Evolutionary conservation across 1,140 invertebrate species (phyloP), one percentile per base, ranked within the genome.

Genomic region (Cataglyphis hispanica): DNA sequence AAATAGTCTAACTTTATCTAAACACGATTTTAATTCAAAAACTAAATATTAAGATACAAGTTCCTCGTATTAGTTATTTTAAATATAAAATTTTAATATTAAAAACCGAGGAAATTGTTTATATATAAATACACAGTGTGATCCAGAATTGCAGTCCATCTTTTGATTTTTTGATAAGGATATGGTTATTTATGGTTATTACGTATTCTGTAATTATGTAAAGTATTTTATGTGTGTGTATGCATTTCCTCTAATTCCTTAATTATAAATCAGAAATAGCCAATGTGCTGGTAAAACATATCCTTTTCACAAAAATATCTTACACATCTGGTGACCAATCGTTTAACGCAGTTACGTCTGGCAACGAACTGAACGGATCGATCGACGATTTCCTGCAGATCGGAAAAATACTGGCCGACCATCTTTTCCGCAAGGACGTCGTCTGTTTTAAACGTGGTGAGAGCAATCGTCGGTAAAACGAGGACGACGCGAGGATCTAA

Each of bases 241-340:
- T 31, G 31, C 8, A 16, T 1, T 16, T 19, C 0, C 61, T 34
- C 25, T 25, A 66, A 50, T 31, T 31, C 7, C 13, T 34, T n/a
- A 10, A n/a, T 64, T 31, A 22, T 72, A 81, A 70, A 72, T 72
- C 19, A 43, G 16, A 74, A 72, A 22, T 46, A 25, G 27, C 37
- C 25, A 22, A 46, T 31, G 16, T 2, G 13, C 10, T 46, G 0
- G 16, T 31, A 43, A 56, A 69, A 40, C 1, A 13, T 78, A 66
- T 34, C 11, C 43, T 69, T 69, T 69, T 8, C 27, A 50, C 43
- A 27, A 4, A 27, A 80, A 69, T 25, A 46, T 83, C 4, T 22
- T 25, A 13, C 50, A 16, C 78, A 83, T 74, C 10, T 83, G 78
- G 78, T 31, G 67, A 40, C 77, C 64, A 80, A 56, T 19, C 46